Evolutionary conservation across 2,113 vertebrate genomes (phyloP), one percentile per base, ranked within the genome.

Genomic region (Gadus chalcogrammus): DNA sequence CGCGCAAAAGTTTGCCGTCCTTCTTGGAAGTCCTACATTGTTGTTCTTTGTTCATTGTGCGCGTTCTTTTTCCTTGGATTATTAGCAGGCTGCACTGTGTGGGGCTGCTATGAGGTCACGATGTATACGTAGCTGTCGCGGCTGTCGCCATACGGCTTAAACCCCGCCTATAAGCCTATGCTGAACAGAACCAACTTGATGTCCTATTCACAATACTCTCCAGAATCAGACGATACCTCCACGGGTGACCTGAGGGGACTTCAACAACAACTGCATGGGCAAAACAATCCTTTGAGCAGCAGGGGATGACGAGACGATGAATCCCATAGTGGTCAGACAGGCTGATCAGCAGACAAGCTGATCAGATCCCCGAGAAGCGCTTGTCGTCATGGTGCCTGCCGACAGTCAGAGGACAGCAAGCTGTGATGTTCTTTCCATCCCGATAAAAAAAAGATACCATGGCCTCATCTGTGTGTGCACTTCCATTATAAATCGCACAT

Each of bases 381-480:
- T 61, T 16, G 85, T 85, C 72, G 81, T 69, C 84, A 85, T 82
- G 82, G 82, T 70, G 83, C 76, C 67, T 70, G 83, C 76, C 67
- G 77, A 66, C 27, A 67, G 67, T 69, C 31, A 35, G 31, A 35
- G 31, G 31, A 35, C 2, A 35, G 31, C 4, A 35, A 35, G 31
- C 31, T 35, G 31, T 35, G 31, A 35, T 35, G 4, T 35, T 35
- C 31, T 35, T 35, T 35, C 31, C 31, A 35, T 35, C 31, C 31
- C 31, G 31, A 35, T 5, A 4, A 35, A 35, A 35, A 31, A 35
- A 35, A 35, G 31, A 35, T 35, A 35, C 4, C 31, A 35, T 7
- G 3, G 31, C 31, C 31, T 35, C 31, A 35, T 35, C 31, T 35
- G 31, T 35, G 28, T 31, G 31, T 35, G 31, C 31, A 1, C 31